phyloP scores from a whole-genome alignment of 2,888 invertebrate species.

The Beris chalybata region DNA sequence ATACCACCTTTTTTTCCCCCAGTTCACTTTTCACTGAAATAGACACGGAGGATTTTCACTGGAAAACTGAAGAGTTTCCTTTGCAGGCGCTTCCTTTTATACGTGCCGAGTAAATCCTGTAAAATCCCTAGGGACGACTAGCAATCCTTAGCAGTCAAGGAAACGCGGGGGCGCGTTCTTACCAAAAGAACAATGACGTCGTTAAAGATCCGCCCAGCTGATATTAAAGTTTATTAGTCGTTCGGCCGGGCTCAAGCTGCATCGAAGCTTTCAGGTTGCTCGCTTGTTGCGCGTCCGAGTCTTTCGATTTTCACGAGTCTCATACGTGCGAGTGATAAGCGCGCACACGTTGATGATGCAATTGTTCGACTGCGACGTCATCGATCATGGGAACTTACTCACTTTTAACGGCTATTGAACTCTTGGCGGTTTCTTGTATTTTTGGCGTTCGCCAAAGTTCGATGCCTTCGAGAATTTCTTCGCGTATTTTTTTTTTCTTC shows the following conservation, averaged over 20 bases:
- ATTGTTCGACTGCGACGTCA: slow-evolving; percentile 31
- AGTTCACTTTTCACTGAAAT: background rate
- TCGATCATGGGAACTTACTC: slow-evolving; percentile 33
- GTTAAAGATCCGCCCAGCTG: no score
- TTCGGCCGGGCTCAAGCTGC: slow-evolving; percentile 1
- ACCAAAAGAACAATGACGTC: no score
- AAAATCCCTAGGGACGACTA: slow-evolving; percentile 29
- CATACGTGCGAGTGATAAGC: slow-evolving; percentile 6
- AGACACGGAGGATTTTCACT: slow-evolving; percentile 9
- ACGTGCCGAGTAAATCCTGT: slow-evolving; percentile 29
- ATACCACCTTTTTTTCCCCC: no score
- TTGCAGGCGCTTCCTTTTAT: slow-evolving; percentile 33
- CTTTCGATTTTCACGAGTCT: slow-evolving; percentile 28
- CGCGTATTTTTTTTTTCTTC: background rate
- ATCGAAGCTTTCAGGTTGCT: slow-evolving; percentile 22
- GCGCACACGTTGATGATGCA: slow-evolving; percentile 11
- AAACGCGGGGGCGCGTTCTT: no score
- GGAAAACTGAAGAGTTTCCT: slow-evolving; percentile 31
- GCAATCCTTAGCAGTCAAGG: background rate
- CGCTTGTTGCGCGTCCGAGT: slow-evolving; percentile 17
- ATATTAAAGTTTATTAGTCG: no score
- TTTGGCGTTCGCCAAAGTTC: slow-evolving; percentile 36
- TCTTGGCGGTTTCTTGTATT: slow-evolving; percentile 28
- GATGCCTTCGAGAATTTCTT: slow-evolving; percentile 20
- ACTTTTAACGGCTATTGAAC: slow-evolving; percentile 39